Evolutionary conservation across 35 echinoderm and acorn worm species (phyloP).

Genomic region (Amphiura filiformis): DNA sequence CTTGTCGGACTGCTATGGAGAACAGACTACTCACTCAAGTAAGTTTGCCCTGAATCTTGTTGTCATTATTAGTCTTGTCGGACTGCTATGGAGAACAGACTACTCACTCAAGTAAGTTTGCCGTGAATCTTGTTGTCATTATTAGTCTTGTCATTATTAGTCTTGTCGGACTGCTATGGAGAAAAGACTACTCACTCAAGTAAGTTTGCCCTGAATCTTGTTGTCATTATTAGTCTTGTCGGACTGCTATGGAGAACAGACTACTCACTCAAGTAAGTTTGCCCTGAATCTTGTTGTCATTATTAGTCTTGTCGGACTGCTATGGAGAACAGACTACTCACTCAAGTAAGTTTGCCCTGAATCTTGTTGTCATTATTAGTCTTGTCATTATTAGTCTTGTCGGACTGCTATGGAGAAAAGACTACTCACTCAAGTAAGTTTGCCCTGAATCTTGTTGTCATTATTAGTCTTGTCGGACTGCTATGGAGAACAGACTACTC

Average conservation of each 20-base stretch:
- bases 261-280: constrained; percentile 61
- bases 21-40: constrained; percentile 68
- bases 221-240: constrained; percentile 89
- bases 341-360: constrained; percentile 41
- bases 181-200: constrained; percentile 57
- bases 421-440: constrained; percentile 58
- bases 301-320: constrained; percentile 87
- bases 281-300: no score
- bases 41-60: no score
- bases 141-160: no score
- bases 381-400: no score
- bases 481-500: constrained; percentile 74
- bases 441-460: no score
- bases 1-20: constrained; percentile 89
- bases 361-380: no score
- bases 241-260: constrained; percentile 77
- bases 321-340: constrained; percentile 67
- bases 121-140: no score
- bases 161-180: constrained; percentile 90
- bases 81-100: constrained; percentile 71
- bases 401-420: constrained; percentile 75
- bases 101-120: constrained; percentile 58
- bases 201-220: no score
- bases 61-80: no score
- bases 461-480: constrained; percentile 85